Evolutionary conservation across 30 jellyfish, hydroid and myxozoan species (phyloP), one percentile per base, ranked within the genome.

Genomic region (Rhopilema esculentum): DNA sequence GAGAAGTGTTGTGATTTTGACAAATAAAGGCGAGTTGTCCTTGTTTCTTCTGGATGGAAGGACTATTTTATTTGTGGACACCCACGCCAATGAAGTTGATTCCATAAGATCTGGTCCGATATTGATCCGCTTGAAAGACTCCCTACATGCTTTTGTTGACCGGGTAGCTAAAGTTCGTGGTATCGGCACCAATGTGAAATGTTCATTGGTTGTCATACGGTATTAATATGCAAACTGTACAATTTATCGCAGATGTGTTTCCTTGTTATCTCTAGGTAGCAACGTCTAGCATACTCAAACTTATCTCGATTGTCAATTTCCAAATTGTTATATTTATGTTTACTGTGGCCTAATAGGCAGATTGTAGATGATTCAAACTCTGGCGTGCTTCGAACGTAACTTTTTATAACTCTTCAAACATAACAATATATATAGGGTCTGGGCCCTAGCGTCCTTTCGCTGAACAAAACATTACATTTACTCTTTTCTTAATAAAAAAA

Each of bases 1-100:
- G 24, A 62, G 72, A 62, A 20, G 24, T 62, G 72, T 27, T 27
- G 79, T 69, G 23, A 8, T 69, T 21, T 69, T 21, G 7, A 12
- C 79, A 21, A 21, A 69, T 23, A 49, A 20, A 28, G 79, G 79
- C 23, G 16, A 4, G 2, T 16, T 49, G 1, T 69, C 79, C 23
- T 21, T 69, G 27, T 69, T 69, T 16, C 15, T 69, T 4, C 27
- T 69, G 15, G 79, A 69, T 69, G 40, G 79, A 69, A 69, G 27
- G 0, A 69, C 79, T 20, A 69, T 69, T 49, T 69, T 69, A 69
- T 69, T 69, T 49, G n/a, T 69, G 4, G 79, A 22, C 79, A 69
- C 50, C 79, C 79, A 69, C 79, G 79, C 79, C 79, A 69, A 69
- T 29, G 4, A 32, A 4, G 50, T 69, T 15, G 79, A 69, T 21